Evolutionary conservation across 53 echinoderm and acorn worm species (phyloP).

Genomic region (Echinarachnius parma): DNA sequence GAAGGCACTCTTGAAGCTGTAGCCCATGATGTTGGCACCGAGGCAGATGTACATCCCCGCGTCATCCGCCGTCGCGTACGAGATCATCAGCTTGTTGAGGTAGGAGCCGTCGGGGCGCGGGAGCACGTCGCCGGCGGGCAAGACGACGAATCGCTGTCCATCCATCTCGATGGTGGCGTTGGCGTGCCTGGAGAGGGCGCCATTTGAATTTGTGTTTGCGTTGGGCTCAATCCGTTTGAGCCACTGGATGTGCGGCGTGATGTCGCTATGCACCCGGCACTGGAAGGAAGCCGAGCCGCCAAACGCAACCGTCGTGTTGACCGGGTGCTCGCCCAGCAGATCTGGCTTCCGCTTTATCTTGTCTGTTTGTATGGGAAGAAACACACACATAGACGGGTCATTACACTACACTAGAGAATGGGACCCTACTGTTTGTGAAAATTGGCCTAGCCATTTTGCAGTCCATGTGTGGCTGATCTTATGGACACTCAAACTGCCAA

Average conservation of each 20-base stretch:
- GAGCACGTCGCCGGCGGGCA: slow-evolving; percentile 79
- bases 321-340: slow-evolving; percentile 79
- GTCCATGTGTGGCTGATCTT: too few species aligned
- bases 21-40: slow-evolving; percentile 89
- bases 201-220: slow-evolving; percentile 62
- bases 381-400: too few species aligned
- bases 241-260: slow-evolving; percentile 96
- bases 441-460: too few species aligned
- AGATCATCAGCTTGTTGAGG: slow-evolving; percentile 89
- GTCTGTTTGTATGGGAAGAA: too few species aligned
- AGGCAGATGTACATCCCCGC: slow-evolving; percentile 98
- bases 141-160: slow-evolving; percentile 77
- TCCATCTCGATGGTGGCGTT: slow-evolving; percentile 88
- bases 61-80: slow-evolving; percentile 77
- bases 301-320: slow-evolving; percentile 87
- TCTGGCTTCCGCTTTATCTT: slow-evolving; percentile 59
- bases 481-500: too few species aligned
- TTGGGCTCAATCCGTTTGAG: slow-evolving; percentile 84
- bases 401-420: too few species aligned
- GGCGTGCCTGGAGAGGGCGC: slow-evolving; percentile 59
- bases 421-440: too few species aligned
- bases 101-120: slow-evolving; percentile 74
- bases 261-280: slow-evolving; percentile 90
- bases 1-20: slow-evolving; percentile 93
- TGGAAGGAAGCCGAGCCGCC: slow-evolving; percentile 97